Base-by-base conservation (phyloP, 2,888 invertebrate species). In the Punctoribates punctum region DNA sequence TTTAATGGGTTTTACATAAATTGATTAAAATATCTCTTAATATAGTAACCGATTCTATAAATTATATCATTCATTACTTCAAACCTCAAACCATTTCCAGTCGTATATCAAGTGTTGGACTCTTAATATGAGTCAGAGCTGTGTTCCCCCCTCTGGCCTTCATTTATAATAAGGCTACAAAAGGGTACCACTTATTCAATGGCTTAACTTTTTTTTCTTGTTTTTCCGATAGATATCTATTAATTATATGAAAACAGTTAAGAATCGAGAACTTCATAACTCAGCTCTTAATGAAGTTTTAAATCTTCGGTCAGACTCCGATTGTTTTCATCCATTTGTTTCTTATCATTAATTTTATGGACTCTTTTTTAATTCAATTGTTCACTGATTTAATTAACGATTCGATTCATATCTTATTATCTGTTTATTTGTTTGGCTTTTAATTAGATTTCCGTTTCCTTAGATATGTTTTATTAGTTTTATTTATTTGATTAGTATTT, bases 61-160 rank as follows among this genome's bases (percentile, higher is more conserved):
- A 42, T 42, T 42, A 42, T 42, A 27, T 65, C 42, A 27, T 65
- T 65, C 60, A 51, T 51, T n/a, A 51, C 51, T 51, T 42, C 11
- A 51, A 51, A 51, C 51, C 51, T 51, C 51, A 51, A 51, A 51
- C 13, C 42, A 42, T 23, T 20, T 60, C 4, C 27, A 60, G 13
- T 60, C 25, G 27, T 20, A 60, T 60, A 60, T 25, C n/a, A 13
- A 60, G 13, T 27, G 17, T 15, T 25, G 20, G 20, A 60, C 23
- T 20, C 2, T 5, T 5, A 13, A 20, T 60, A 60, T 60, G 60
- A 27, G 27, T 60, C 23, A 60, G 20, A 60, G 42, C 42, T 42
- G 27, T 20, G 13, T 23, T 60, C 27, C 23, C 23, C 60, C 60
- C 60, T 25, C 60, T 60, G 60, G 60, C 60, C 60, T 60, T 60